phyloP scores from a whole-genome alignment of 2,888 invertebrate species.

The Aplocera efformata region DNA sequence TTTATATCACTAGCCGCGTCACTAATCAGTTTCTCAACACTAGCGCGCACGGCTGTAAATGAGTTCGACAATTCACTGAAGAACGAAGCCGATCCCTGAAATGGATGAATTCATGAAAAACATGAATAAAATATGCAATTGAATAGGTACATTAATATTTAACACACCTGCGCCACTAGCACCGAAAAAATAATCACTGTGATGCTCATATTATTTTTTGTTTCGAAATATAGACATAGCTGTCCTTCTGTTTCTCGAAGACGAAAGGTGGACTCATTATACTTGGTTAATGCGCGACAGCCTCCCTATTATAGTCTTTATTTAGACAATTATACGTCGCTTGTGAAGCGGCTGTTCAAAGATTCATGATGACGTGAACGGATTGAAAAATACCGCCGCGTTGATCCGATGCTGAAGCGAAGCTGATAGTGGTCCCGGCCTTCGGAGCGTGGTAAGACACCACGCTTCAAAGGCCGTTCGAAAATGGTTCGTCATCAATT shows the following conservation, averaged over 20 bases:
- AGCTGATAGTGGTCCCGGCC: too few species aligned
- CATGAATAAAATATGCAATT: not conserved
- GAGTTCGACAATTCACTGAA: conserved; percentile 50
- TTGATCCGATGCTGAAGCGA: too few species aligned
- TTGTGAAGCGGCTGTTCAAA: conserved; percentile 43
- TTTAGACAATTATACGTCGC: conserved; percentile 36
- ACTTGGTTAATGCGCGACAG: conserved; percentile 6
- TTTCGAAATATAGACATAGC: not conserved
- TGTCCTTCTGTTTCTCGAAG: conserved; percentile 26
- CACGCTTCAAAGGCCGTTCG: too few species aligned
- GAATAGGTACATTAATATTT: not conserved
- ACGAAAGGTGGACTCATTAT: conserved; percentile 28
- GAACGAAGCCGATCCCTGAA: conserved; percentile 57
- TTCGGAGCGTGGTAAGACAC: too few species aligned
- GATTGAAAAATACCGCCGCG: conserved; percentile 9
- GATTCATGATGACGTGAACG: conserved; percentile 28
- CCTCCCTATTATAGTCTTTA: conserved; percentile 10
- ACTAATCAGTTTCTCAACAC: conserved; percentile 54
- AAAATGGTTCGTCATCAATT: too few species aligned
- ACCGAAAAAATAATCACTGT: conserved; percentile 34
- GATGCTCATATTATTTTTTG: conserved; percentile 23
- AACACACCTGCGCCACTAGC: conserved; percentile 42
- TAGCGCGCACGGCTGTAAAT: conserved; percentile 47
- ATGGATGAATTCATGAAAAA: conserved; percentile 25
- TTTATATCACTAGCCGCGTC: conserved; percentile 60